Conservation (phyloP, 2,113 vertebrate species). For the Calypte anna region DNA sequence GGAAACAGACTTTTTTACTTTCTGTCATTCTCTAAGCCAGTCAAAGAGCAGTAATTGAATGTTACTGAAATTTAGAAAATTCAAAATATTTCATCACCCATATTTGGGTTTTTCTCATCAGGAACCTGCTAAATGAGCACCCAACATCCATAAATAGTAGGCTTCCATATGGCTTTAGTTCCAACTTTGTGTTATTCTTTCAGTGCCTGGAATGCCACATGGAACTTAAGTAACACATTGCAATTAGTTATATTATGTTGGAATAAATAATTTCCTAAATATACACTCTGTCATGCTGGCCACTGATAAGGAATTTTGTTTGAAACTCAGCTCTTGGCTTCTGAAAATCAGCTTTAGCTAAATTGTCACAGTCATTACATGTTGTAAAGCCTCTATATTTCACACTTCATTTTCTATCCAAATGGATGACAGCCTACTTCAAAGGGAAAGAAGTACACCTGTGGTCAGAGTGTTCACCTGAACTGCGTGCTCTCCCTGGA, state of each 20-base stretch:
- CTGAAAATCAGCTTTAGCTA: conserved; percentile 64
- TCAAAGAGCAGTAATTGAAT: not conserved
- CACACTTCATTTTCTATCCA: conserved; percentile 65
- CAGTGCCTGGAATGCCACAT: not conserved
- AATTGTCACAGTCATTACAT: conserved; percentile 68
- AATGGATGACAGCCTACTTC: conserved; percentile 55
- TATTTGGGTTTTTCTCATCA: not conserved
- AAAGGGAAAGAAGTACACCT: conserved; percentile 50
- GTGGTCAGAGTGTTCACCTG: conserved; percentile 52
- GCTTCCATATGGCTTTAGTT: not conserved
- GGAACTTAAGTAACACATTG: conserved; percentile 2
- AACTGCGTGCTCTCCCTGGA: conserved; percentile 39
- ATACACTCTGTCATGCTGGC: not conserved
- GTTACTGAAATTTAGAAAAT: not conserved
- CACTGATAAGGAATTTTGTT: conserved; percentile 64
- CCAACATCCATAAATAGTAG: not conserved
- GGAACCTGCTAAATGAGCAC: not conserved
- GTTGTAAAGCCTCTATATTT: conserved; percentile 67
- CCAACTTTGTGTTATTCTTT: not conserved
- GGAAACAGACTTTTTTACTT: not conserved
- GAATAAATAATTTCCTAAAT: conserved; percentile 66
- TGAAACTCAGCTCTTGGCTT: conserved; percentile 44
- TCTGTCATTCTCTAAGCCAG: not conserved
- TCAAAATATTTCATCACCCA: not conserved
- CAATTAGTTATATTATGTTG: conserved; percentile 35